These are phyloP conservation scores for Scaptomyza parva DNA, from an alignment of 2,888 invertebrate genomes.

Conservation along the genomic window DNA sequence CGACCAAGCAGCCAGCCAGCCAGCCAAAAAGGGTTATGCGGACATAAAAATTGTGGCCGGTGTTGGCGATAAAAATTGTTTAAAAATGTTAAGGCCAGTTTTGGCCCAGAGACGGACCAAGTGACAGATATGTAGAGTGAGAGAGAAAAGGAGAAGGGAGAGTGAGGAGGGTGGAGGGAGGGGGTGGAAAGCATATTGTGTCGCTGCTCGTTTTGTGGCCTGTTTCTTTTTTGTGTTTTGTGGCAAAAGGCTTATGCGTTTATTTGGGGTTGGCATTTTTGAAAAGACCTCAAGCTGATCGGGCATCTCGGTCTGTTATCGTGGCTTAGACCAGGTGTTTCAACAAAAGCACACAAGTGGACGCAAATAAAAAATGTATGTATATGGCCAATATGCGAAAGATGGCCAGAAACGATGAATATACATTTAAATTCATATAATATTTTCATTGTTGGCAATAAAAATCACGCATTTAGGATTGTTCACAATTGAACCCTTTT, in stretches of 20 bases:
- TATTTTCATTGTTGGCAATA: constrained; percentile 12
- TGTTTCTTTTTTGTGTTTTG: constrained; percentile 36
- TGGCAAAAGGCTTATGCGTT: constrained; percentile 3
- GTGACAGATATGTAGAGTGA: constrained; percentile 10
- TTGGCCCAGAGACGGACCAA: constrained; percentile 19
- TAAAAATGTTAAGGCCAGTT: constrained; percentile 63
- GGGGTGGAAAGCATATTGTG: constrained; percentile 64
- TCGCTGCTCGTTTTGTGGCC: constrained; percentile 74
- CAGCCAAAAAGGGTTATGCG: constrained; percentile 47
- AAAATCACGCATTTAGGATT: constrained; percentile 6
- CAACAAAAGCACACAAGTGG: not conserved
- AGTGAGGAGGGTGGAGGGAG: not conserved
- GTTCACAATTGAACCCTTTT: constrained; percentile 8
- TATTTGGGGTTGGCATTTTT: constrained; percentile 16
- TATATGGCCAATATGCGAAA: constrained; percentile 17
- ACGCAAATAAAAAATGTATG: constrained; percentile 11
- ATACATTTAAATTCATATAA: constrained; percentile 41
- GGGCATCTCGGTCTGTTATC: constrained; percentile 18
- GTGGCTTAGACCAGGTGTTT: constrained; percentile 36
- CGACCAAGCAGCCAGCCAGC: not conserved
- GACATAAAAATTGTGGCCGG: constrained; percentile 63
- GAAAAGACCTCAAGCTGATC: constrained; percentile 20
- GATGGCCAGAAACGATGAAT: constrained; percentile 11
- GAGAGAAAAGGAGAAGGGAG: not conserved
- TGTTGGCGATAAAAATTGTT: constrained; percentile 70